Evolutionary conservation across 2,888 invertebrate species (phyloP), one percentile per base, ranked within the genome.

Genomic region (Osedax fenrisi): DNA sequence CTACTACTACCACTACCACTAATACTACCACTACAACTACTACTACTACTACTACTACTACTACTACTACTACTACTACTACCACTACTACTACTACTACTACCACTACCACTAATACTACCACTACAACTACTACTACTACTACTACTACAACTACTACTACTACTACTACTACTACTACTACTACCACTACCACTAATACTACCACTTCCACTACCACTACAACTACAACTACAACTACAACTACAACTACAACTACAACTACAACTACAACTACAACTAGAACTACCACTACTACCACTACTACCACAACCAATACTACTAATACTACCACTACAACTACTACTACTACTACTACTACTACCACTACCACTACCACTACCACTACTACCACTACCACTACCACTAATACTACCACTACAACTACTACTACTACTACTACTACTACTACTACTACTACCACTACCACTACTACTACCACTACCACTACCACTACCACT

Each of bases 161-260:
- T 1, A 64, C 1, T 64, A 64, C 64, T 64, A 64, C 64, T 64
- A 64, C 64, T 64, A 21, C 64, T 64, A 64, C 64, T 64, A 21
- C 64, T 64, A 64, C 22, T 64, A 21, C 64, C n/a, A 64, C 64
- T 64, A 64, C 64, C n/a, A 64, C 64, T 0, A 62, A n/a, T 59
- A 67, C 72, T 1, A 62, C 72, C 17, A 72, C 61, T 67, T n/a
- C 61, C 2, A 64, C 61, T 67, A 64, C 41, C 62, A 69, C 66
- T 2, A 2, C 72, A 13, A 64, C 61, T 67, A 72, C 72, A n/a
- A 64, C 72, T 69, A 59, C 61, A 66, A 72, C 61, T 2, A 72
- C 61, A 66, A 72, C 26, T 1, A 72, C 26, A n/a, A 72, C 26
- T 21, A 72, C 26, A n/a, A 72, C 26, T 21, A 72, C 26, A n/a